Conservation (phyloP, 2,888 invertebrate genomes). For the Callyntrura guangdongensis region DNA sequence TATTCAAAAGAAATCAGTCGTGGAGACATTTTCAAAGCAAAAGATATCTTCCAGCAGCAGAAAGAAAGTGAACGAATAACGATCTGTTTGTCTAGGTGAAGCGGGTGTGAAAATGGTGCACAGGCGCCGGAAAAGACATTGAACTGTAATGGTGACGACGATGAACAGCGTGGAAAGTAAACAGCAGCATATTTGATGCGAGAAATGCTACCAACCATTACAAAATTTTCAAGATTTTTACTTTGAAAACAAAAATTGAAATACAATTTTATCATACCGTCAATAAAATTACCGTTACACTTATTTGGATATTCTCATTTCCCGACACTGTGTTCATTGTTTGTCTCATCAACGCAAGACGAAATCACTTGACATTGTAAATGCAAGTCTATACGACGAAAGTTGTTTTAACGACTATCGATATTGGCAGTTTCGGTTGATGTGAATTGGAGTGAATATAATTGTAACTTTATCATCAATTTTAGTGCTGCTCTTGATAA, state of each 20-base stretch:
- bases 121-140: neutral
- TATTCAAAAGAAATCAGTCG: neutral
- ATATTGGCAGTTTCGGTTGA: no score
- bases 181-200: neutral
- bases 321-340: no score
- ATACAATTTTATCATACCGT: neutral
- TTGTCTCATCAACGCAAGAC: no score
- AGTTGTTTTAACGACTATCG: no score
- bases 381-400: no score
- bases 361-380: no score
- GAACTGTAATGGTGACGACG: neutral
- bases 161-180: neutral
- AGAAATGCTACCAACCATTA: neutral
- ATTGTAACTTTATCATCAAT: no score
- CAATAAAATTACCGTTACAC: no score
- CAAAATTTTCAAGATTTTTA: neutral
- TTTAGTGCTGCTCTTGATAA: no score
- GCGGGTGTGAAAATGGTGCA: neutral
- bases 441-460: no score
- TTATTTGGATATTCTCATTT: no score
- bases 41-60: neutral
- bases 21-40: conserved; percentile 13
- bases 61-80: neutral
- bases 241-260: neutral
- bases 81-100: neutral